phyloP scores from a whole-genome alignment of 2,113 vertebrate genomes.

The Anser brachyrhynchus region DNA sequence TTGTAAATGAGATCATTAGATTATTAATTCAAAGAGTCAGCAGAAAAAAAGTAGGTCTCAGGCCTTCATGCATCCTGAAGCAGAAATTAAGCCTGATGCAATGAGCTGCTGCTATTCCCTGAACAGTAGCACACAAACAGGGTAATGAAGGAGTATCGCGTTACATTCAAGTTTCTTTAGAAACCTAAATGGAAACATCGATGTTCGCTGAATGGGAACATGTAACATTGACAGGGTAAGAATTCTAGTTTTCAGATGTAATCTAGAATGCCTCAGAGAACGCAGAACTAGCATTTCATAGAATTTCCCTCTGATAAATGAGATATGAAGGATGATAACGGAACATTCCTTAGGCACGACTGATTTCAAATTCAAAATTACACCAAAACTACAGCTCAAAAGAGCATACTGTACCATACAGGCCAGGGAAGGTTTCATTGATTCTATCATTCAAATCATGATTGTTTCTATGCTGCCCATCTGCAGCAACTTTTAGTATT shows the following conservation, averaged over 20 bases:
- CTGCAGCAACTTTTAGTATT: background rate
- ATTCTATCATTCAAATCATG: background rate
- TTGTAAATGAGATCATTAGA: background rate
- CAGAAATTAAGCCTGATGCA: background rate
- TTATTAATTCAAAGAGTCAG: background rate
- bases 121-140: background rate
- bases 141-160: rapidly evolving
- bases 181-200: rapidly evolving
- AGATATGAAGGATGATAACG: background rate
- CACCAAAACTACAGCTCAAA: background rate
- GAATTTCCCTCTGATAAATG: background rate
- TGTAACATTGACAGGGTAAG: background rate
- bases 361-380: background rate
- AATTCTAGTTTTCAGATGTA: background rate
- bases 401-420: background rate
- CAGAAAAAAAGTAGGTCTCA: background rate
- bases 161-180: background rate
- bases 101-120: background rate
- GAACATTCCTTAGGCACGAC: background rate
- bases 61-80: background rate
- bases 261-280: background rate
- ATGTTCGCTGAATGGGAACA: background rate
- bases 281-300: background rate
- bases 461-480: too few species aligned
- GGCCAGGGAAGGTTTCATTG: background rate